Conservation (phyloP, 2,888 invertebrate species). For the Molorchus minor region DNA sequence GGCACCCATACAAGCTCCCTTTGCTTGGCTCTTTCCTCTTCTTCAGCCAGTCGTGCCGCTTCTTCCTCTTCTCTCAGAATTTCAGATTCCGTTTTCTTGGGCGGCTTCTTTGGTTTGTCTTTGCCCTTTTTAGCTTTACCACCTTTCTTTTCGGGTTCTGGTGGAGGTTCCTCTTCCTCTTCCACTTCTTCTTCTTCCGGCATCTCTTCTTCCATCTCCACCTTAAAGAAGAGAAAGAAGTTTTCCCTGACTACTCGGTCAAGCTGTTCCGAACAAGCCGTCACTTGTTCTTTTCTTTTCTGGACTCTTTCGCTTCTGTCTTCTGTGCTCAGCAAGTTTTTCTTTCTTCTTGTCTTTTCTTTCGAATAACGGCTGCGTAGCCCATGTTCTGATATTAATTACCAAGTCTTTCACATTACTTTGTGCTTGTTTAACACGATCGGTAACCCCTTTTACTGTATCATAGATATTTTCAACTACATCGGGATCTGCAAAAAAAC, state of each 20-base stretch:
- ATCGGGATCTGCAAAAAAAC: constrained; percentile 37
- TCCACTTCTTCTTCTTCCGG: constrained; percentile 45
- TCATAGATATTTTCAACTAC: constrained; percentile 64
- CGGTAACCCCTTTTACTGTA: constrained; percentile 76
- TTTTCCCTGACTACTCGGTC: constrained; percentile 70
- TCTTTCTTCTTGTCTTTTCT: constrained; percentile 74
- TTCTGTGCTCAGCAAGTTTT: constrained; percentile 65
- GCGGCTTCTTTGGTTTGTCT: constrained; percentile 33
- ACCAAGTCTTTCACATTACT: constrained; percentile 70
- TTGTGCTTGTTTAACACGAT: constrained; percentile 74
- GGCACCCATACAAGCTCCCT: constrained; percentile 53
- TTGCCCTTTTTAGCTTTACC: constrained; percentile 25
- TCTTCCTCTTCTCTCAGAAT: constrained; percentile 40
- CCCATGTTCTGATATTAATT: constrained; percentile 74
- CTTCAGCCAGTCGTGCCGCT: constrained; percentile 63
- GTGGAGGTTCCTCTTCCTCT: constrained; percentile 46
- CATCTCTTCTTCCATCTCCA: constrained; percentile 52
- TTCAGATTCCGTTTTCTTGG: constrained; percentile 47
- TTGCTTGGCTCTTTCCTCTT: constrained; percentile 55
- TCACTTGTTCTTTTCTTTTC: constrained; percentile 65
- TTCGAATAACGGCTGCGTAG: constrained; percentile 76
- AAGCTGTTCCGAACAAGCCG: constrained; percentile 67
- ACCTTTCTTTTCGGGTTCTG: constrained; percentile 29
- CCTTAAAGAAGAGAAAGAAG: constrained; percentile 75
- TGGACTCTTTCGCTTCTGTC: constrained; percentile 67